phyloP scores from a whole-genome alignment of 1,140 invertebrate genomes.

The Drosophila fuyamai region DNA sequence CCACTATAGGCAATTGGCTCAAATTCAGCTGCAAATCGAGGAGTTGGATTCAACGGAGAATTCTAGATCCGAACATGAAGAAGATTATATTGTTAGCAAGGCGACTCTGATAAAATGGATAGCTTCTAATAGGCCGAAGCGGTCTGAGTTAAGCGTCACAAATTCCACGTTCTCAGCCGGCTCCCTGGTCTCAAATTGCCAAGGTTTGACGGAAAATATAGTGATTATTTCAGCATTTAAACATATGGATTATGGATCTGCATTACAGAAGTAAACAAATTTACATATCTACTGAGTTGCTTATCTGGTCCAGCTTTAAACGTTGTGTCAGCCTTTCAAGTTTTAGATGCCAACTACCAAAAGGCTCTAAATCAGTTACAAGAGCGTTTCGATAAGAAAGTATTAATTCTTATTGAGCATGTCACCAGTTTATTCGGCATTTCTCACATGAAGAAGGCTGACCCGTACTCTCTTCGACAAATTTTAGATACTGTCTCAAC shows the following conservation, averaged over 20 bases:
- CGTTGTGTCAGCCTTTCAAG: background rate
- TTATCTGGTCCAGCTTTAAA: background rate
- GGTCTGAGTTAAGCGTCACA: background rate
- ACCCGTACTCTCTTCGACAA: background rate
- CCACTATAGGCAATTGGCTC: too few species aligned
- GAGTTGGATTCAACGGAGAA: background rate
- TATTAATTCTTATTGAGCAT: background rate
- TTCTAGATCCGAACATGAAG: background rate
- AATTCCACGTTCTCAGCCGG: background rate
- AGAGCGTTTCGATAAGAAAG: background rate
- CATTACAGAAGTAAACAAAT: slow-evolving; percentile 1
- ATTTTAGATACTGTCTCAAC: background rate
- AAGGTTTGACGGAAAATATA: background rate
- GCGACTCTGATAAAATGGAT: background rate
- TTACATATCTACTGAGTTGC: background rate
- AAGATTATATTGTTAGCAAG: slow-evolving; percentile 1
- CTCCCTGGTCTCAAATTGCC: background rate
- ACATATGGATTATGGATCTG: background rate
- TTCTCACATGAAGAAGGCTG: background rate
- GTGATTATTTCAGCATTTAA: background rate
- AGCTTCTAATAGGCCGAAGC: background rate
- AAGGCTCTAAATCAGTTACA: background rate
- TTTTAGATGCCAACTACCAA: too few species aligned
- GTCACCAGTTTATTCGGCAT: background rate
- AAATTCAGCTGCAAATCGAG: too few species aligned